Base-by-base conservation (phyloP, 2,797 vertebrate species). In the Enteromius paludinosus region DNA sequence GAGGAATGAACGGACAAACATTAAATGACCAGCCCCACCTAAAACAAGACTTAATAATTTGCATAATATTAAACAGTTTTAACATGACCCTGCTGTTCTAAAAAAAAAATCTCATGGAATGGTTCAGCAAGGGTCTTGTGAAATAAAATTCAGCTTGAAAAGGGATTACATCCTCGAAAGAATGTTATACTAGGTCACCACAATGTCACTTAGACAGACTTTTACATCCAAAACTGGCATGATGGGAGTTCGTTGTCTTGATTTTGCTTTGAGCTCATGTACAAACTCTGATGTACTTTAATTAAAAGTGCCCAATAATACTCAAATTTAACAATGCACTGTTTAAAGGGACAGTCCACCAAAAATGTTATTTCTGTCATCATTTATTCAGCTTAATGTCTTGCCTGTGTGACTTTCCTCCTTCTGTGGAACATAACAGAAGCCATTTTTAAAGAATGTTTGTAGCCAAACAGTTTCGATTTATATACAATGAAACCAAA, bases 51-150 rank as follows among this genome's bases (percentile, higher is more conserved):
- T 41, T 68, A 5, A 20, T 15, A n/a, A 30, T 8, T 45, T 79
- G 56, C 47, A 41, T 83, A 61, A 52, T 62, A n/a, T 52, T 9
- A 41, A 45, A 59, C 23, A 56, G 3, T 45, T 45, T 76, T 28
- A 69, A 69, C 49, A 70, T 5, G 23, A 62, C 23, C 52, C 38
- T 61, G 12, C 66, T 47, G 56, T 80, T n/a, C n/a, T n/a, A n/a
- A n/a, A n/a, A n/a, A n/a, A n/a, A n/a, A n/a, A n/a, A n/a, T n/a
- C 54, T 83, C 73, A 61, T 59, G 23, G 45, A 62, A 23, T 15
- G n/a, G 20, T 69, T 83, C n/a, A 61, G 28, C 61, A 47, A 47
- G 43, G 12, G 47, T n/a, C 14, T 56, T 74, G 8, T 68, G 71
- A 38, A 47, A 38, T 72, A 35, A 41, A 68, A 30, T 59, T 80